Conservation (phyloP, 2,113 vertebrate genomes). For the Anolis carolinensis region DNA sequence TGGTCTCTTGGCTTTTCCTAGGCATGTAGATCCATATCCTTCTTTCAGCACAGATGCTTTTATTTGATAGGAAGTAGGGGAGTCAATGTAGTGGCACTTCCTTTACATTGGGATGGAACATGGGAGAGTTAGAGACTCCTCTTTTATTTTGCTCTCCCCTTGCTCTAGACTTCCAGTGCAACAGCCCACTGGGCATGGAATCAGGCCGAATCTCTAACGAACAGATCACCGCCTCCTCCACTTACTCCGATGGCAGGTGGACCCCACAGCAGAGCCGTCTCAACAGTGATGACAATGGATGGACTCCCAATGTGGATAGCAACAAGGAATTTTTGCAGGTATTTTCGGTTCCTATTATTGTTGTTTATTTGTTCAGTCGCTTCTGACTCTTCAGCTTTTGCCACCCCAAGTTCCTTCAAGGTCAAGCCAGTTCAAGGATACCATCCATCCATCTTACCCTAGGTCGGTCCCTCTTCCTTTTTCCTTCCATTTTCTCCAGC, state of each 20-base stretch:
- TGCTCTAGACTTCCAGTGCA: slow-evolving; percentile 90
- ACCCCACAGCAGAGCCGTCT: slow-evolving; percentile 91
- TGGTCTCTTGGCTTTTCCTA: background rate
- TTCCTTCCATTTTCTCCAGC: no score
- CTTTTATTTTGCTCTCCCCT: background rate
- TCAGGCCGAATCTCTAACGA: slow-evolving; percentile 92
- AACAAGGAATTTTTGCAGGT: slow-evolving; percentile 97
- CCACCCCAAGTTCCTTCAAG: no score
- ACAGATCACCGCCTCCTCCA: slow-evolving; percentile 92
- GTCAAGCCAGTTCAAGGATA: no score
- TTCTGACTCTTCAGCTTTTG: no score
- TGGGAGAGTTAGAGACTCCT: background rate
- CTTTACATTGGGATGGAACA: background rate
- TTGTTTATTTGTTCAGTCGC: no score
- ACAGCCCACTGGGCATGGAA: slow-evolving; percentile 92
- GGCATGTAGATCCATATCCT: no score
- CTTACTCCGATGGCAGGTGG: slow-evolving; percentile 89
- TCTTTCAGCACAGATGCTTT: slow-evolving; percentile 19
- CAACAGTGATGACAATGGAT: slow-evolving; percentile 92
- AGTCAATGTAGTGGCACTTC: background rate
- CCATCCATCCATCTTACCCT: no score
- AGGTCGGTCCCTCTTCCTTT: no score
- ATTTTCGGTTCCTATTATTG: slow-evolving; percentile 3
- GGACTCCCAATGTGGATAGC: slow-evolving; percentile 94
- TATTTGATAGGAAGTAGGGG: background rate